Percentiles rank a stretch among this genome's conserved stretches.
Evolutionary conservation across 2,797 vertebrate species (phyloP).

Genomic region (Decapterus maruadsi): DNA sequence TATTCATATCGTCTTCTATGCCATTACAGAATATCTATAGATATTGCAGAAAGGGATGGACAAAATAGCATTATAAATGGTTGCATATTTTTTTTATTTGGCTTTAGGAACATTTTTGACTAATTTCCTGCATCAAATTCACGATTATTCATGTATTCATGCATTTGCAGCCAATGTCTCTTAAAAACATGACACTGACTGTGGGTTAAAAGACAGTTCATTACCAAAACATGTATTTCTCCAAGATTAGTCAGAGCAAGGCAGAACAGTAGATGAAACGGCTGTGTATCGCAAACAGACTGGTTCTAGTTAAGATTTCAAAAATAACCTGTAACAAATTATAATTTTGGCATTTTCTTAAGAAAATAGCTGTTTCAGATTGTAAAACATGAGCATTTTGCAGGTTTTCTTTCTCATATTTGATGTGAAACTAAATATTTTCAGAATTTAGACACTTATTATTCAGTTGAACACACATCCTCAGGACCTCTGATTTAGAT

Average conservation of each 20-base stretch:
- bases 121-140: neutral
- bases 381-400: too few relatives aligned
- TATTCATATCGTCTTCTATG: neutral
- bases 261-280: too few relatives aligned
- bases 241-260: too few relatives aligned
- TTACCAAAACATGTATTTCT: too few relatives aligned
- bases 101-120: neutral
- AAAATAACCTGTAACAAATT: too few relatives aligned
- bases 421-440: neutral
- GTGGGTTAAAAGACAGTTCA: neutral
- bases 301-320: too few relatives aligned
- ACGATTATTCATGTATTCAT: neutral
- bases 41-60: neutral
- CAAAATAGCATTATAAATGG: neutral
- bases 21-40: neutral
- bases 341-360: too few relatives aligned
- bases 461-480: too few relatives aligned
- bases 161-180: neutral
- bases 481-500: too few relatives aligned
- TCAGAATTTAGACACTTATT: neutral
- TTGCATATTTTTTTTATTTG: neutral
- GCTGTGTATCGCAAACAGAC: too few relatives aligned
- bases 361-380: too few relatives aligned
- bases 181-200: neutral
- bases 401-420: too few relatives aligned